phyloP scores from a whole-genome alignment of 2,888 invertebrate genomes.

The Noctua janthe region DNA sequence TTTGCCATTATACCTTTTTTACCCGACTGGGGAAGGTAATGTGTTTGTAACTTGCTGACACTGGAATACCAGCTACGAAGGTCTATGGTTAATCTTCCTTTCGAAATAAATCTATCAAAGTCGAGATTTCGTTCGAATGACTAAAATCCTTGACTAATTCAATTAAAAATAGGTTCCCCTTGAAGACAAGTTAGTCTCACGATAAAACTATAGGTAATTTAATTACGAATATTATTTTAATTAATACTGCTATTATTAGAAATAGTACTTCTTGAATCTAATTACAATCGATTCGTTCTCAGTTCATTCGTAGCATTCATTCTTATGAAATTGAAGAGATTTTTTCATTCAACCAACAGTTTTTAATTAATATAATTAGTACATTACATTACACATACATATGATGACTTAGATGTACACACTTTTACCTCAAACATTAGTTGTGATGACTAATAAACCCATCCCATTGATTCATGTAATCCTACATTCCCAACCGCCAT shows the following conservation, averaged over 20 bases:
- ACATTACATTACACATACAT: no score
- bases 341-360: not conserved
- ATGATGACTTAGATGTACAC: no score
- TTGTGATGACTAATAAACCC: constrained; percentile 1
- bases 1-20: not conserved
- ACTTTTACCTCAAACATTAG: no score
- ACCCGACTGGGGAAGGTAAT: no score
- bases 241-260: not conserved
- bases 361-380: not conserved
- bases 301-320: not conserved
- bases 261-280: not conserved
- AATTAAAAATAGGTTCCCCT: not conserved
- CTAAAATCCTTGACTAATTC: not conserved
- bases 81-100: not conserved
- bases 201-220: not conserved
- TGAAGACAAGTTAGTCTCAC: not conserved
- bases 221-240: not conserved
- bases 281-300: not conserved
- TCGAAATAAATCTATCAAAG: not conserved
- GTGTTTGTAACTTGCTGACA: not conserved
- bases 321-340: not conserved
- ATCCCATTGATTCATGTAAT: constrained; percentile 3
- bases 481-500: not conserved
- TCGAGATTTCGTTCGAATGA: not conserved
- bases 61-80: not conserved